Conservation (phyloP, 2,113 vertebrate species). For the Terrapene triunguis region DNA sequence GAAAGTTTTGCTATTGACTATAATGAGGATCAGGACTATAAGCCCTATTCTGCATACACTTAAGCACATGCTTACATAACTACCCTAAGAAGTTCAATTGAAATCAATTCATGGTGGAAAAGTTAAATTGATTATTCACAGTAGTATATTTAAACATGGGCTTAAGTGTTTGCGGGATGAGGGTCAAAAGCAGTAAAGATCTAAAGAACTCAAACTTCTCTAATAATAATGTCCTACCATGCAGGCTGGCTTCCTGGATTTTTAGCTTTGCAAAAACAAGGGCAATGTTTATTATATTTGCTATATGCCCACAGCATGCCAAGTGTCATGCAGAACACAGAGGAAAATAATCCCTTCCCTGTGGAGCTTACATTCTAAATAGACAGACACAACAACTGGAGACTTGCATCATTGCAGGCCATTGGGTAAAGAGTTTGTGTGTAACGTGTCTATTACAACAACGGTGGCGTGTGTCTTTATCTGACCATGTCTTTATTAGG, state of each 20-base stretch:
- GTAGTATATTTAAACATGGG: background rate
- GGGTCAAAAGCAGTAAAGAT: background rate
- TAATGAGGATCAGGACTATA: background rate
- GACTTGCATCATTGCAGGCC: background rate
- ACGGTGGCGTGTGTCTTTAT: background rate
- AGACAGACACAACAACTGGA: background rate
- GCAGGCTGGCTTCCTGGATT: background rate
- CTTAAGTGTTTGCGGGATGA: background rate
- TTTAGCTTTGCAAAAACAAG: background rate
- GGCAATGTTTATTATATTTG: background rate
- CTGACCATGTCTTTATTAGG: background rate
- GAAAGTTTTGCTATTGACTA: background rate
- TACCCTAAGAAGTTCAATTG: background rate
- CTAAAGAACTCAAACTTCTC: background rate
- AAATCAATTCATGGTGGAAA: background rate
- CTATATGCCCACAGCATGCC: background rate
- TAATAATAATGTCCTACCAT: background rate
- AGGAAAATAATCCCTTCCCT: background rate
- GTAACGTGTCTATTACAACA: too few relatives aligned
- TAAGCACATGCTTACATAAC: background rate
- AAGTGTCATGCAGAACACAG: background rate
- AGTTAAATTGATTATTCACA: background rate
- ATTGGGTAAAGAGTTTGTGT: background rate
- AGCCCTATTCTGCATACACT: background rate
- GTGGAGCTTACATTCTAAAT: background rate